phyloP scores from a whole-genome alignment of 2,797 vertebrate genomes.

The Paratrypauchen microcephalus region DNA sequence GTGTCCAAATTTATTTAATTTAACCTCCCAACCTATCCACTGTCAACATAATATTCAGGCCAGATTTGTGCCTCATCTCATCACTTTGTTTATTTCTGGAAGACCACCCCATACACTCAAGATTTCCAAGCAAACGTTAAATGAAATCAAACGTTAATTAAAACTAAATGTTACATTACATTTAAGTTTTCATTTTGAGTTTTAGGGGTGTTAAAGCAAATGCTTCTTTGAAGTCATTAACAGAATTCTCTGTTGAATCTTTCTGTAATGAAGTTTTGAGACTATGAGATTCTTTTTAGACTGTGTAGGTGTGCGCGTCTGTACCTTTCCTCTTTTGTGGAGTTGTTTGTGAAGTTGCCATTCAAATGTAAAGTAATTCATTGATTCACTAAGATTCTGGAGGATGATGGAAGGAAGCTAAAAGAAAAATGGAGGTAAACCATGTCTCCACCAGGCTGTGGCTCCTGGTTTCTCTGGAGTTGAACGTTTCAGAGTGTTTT shows the following conservation, averaged over 20 bases:
- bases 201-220: slow-evolving; percentile 45
- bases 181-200: slow-evolving; percentile 24
- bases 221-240: slow-evolving; percentile 55
- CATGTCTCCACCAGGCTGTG: slow-evolving; percentile 34
- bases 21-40: slow-evolving; percentile 33
- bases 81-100: slow-evolving; percentile 42
- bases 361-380: slow-evolving; percentile 74
- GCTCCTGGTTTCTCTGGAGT: slow-evolving; percentile 54
- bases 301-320: slow-evolving; percentile 45
- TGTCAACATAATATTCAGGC: slow-evolving; percentile 34
- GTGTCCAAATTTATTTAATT: slow-evolving; percentile 58
- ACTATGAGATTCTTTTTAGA: slow-evolving; percentile 50
- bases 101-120: slow-evolving; percentile 29
- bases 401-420: slow-evolving; percentile 56
- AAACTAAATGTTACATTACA: no score
- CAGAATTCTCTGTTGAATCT: slow-evolving; percentile 41
- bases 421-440: slow-evolving; percentile 53
- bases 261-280: slow-evolving; percentile 43
- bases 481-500: slow-evolving; percentile 55
- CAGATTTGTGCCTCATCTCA: slow-evolving; percentile 41
- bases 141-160: slow-evolving; percentile 35
- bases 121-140: slow-evolving; percentile 30
- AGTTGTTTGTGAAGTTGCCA: slow-evolving; percentile 58
- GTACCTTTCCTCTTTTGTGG: slow-evolving; percentile 65
- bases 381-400: slow-evolving; percentile 68